These are phyloP conservation scores for Lycodopsis pacificus DNA, from an alignment of 2,797 vertebrate genomes.

Conservation along the genomic window DNA sequence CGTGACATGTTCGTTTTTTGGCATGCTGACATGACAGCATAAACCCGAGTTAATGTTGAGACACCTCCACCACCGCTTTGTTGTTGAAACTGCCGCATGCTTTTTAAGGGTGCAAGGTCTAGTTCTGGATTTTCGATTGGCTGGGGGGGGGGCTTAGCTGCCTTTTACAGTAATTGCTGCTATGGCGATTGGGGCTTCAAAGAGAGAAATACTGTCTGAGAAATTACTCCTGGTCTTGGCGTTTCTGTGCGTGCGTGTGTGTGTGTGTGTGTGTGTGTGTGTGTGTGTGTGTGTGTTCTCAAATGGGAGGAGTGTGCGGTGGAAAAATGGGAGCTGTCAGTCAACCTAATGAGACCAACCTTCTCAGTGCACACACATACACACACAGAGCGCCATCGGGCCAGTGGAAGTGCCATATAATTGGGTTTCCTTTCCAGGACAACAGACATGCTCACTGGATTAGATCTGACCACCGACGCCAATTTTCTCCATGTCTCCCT, in stretches of 20 bases:
- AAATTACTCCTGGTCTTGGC: conserved; percentile 68
- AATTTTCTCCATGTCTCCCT: conserved; percentile 69
- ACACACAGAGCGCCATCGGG: conserved; percentile 66
- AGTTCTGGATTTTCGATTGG: conserved; percentile 40
- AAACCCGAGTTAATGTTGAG: conserved; percentile 41
- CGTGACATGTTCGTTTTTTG: conserved; percentile 10
- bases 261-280: conserved; percentile 55
- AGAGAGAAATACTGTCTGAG: conserved; percentile 76
- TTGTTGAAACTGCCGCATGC: conserved; percentile 26
- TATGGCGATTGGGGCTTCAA: conserved; percentile 71
- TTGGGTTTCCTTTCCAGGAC: conserved; percentile 88
- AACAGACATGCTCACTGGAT: conserved; percentile 84
- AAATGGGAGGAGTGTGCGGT: conserved; percentile 65
- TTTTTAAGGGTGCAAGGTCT: conserved; percentile 40
- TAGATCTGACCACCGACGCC: conserved; percentile 81
- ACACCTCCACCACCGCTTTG: neutral
- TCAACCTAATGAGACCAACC: conserved; percentile 84
- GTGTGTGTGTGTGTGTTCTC: conserved; percentile 47
- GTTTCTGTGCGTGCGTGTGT: conserved; percentile 22
- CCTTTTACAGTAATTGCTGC: conserved; percentile 77
- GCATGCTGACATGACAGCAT: conserved; percentile 15
- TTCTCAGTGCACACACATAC: conserved; percentile 69
- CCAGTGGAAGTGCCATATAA: conserved; percentile 85
- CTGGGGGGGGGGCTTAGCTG: conserved; percentile 40
- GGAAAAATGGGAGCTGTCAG: conserved; percentile 80